These are phyloP conservation scores for Phyto melanocephala DNA, from an alignment of 2,888 invertebrate species.

Conservation along the genomic window DNA sequence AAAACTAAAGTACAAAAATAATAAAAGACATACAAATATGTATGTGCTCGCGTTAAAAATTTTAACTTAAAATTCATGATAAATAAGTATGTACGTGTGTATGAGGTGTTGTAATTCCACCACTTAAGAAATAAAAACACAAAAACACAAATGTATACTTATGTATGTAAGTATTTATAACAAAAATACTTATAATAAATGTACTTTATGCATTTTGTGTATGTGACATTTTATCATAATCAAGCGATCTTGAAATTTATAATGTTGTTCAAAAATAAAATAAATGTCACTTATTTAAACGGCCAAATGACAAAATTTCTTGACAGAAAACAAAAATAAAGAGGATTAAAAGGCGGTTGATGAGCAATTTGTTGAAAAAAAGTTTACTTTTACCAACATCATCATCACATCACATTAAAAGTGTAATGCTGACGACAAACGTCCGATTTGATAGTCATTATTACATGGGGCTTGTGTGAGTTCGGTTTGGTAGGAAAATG, in stretches of 20 bases:
- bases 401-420: neutral
- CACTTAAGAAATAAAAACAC: constrained; percentile 1
- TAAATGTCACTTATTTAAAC: neutral
- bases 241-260: constrained; percentile 48
- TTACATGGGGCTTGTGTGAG: neutral
- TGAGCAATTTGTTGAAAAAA: neutral
- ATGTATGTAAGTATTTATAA: no score
- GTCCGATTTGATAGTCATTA: neutral
- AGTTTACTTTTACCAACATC: neutral
- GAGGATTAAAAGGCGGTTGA: neutral
- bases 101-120: constrained; percentile 21
- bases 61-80: no score
- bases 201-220: constrained; percentile 2
- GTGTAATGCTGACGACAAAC: neutral
- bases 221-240: constrained; percentile 35
- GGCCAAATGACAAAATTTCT: constrained; percentile 21
- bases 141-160: neutral
- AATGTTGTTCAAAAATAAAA: neutral
- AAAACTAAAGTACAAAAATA: neutral
- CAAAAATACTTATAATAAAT: neutral
- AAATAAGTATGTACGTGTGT: neutral
- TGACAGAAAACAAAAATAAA: constrained; percentile 10
- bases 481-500: neutral
- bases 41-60: neutral
- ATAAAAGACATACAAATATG: neutral